Conservation (phyloP, 2,797 vertebrate species). For the Todus mexicanus region DNA sequence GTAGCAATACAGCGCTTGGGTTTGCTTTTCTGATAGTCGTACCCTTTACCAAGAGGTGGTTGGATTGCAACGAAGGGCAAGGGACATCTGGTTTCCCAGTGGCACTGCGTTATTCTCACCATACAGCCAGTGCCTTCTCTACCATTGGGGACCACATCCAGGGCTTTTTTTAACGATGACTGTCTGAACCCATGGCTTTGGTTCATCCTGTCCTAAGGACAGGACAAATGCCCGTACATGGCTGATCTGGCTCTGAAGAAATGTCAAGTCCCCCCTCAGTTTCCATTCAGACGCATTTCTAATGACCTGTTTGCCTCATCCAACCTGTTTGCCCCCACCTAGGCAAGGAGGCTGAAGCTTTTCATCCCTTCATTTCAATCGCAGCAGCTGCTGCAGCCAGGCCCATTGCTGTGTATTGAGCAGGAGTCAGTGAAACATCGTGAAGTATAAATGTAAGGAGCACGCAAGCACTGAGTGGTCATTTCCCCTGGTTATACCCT, state of each 20-base stretch:
- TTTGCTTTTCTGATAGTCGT: background rate
- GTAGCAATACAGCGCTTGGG: background rate
- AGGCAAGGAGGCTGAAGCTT: background rate
- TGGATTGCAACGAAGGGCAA: background rate
- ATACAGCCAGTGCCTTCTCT: background rate
- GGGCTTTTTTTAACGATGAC: background rate
- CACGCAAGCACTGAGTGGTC: background rate
- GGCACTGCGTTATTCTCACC: background rate
- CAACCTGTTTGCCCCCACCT: background rate
- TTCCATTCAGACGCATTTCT: background rate
- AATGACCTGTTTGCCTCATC: background rate
- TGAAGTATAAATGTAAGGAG: background rate
- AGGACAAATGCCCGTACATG: background rate
- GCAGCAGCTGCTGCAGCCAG: background rate
- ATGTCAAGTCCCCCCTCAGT: fast-evolving
- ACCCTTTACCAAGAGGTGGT: background rate
- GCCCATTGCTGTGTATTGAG: background rate
- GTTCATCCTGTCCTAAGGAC: background rate
- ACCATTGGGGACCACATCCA: background rate
- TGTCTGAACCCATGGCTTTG: background rate
- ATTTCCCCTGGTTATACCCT: background rate
- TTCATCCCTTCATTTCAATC: background rate
- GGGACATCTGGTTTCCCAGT: background rate
- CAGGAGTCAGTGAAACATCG: background rate
- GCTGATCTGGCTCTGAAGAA: background rate